These are phyloP conservation scores for Nycticorax nycticorax DNA, from an alignment of 2,113 vertebrate species.

Conservation along the genomic window DNA sequence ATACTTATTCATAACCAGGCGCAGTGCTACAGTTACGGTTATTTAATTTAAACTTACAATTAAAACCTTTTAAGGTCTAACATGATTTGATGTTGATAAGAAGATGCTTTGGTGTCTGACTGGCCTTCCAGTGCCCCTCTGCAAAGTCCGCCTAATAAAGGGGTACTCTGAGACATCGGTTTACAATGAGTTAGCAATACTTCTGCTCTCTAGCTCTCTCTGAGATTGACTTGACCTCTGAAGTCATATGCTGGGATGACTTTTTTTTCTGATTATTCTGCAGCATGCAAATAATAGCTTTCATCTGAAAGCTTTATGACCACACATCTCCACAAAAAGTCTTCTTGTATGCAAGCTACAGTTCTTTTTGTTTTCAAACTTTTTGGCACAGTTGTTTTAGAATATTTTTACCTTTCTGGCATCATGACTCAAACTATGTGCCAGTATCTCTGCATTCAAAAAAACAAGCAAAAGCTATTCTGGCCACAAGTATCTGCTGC, in stretches of 20 bases:
- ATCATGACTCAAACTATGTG: neutral
- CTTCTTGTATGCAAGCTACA: slow-evolving; percentile 6
- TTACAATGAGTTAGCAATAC: neutral
- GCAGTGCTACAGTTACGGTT: neutral
- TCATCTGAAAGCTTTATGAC: slow-evolving; percentile 5
- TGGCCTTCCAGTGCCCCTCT: neutral
- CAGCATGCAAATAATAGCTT: slow-evolving; percentile 59
- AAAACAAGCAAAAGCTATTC: neutral
- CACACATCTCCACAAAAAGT: neutral
- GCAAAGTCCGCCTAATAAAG: neutral
- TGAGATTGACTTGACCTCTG: neutral
- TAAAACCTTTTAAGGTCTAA: neutral
- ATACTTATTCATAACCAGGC: neutral
- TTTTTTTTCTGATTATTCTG: slow-evolving; percentile 54
- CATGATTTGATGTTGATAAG: neutral
- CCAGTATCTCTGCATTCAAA: neutral
- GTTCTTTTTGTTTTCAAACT: slow-evolving; percentile 7
- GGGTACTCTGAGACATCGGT: neutral
- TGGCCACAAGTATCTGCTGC: neutral
- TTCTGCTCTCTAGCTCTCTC: neutral
- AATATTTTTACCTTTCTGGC: neutral
- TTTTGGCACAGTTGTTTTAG: neutral
- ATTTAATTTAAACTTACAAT: neutral
- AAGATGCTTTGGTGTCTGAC: neutral
- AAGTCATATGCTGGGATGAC: neutral